Base-by-base conservation (phyloP, 2,797 vertebrate species). In the Poecilia wingei region DNA sequence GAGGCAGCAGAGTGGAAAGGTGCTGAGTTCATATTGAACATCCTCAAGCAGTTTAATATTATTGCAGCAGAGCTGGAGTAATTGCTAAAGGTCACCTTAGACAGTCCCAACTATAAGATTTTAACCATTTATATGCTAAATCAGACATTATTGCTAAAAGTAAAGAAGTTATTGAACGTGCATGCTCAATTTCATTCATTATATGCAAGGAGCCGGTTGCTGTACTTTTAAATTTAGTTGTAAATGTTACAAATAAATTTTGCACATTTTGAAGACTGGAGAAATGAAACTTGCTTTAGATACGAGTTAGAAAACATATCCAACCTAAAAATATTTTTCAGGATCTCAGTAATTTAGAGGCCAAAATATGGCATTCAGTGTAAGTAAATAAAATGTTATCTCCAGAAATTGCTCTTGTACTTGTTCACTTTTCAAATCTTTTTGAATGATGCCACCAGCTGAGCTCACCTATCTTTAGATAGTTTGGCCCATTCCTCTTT, bases 1-100 rank as follows among this genome's bases (percentile, higher is more conserved):
- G 28, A 70, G 41, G 41, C 68, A 45, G 68, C 68, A n/a, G 68
- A 28, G 68, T 70, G 66, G 22, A 69, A 69, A 41, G 66, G 39
- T 13, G 39, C 66, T 14, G 20, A 6, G 66, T 69, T 69, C 10
- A 70, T 70, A 45, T 70, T 16, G 41, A 70, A 70, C 25, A 45
- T 43, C 68, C 41, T 43, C 25, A 13, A 68, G 64, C 20, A 13
- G 39, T 41, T 5, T 41, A 41, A 68, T 68, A 68, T 68, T 41
- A 41, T 68, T 1, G 25, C 41, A 70, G 68, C 41, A 70, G 1
- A 70, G 25, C 41, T 28, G 16, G 22, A 70, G 41, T 45, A 45
- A 70, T n/a, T 70, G 68, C 68, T 43, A n/a, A 70, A 14, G 25
- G 39, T 70, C 68, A 70, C 13, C 25, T 14, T 28, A 45, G 68